Evolutionary conservation across 2,113 vertebrate species (phyloP).

Genomic region (Cettia cetti): DNA sequence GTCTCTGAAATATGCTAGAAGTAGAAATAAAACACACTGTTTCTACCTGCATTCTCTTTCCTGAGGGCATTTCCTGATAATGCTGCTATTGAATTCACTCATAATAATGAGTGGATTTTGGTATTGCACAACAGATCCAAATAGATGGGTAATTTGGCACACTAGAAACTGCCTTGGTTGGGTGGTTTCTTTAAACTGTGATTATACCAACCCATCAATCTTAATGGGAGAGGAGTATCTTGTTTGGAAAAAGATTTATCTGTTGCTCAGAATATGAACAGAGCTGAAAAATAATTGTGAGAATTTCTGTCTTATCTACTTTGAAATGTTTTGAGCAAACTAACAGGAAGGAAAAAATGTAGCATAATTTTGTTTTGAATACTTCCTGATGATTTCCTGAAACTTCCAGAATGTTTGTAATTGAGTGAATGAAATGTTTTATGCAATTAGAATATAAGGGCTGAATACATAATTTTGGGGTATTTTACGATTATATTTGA

Average conservation of each 20-base stretch:
- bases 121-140: not conserved
- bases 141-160: not conserved
- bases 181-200: not conserved
- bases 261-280: not conserved
- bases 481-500: not conserved
- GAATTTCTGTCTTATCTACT: not conserved
- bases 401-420: not conserved
- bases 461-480: not conserved
- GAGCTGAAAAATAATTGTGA: not conserved
- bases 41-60: not conserved
- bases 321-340: not conserved
- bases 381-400: not conserved
- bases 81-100: not conserved
- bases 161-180: not conserved
- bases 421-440: not conserved
- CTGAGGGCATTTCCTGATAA: not conserved
- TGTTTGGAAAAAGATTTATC: not conserved
- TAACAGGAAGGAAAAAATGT: not conserved
- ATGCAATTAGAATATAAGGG: not conserved
- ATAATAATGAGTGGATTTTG: not conserved
- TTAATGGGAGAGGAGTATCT: not conserved
- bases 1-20: not conserved
- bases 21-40: rapidly evolving
- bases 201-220: not conserved
- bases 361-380: not conserved